These are phyloP conservation scores for Muscicapa adusta DNA, from an alignment of 2,113 vertebrate genomes.

Conservation along the genomic window DNA sequence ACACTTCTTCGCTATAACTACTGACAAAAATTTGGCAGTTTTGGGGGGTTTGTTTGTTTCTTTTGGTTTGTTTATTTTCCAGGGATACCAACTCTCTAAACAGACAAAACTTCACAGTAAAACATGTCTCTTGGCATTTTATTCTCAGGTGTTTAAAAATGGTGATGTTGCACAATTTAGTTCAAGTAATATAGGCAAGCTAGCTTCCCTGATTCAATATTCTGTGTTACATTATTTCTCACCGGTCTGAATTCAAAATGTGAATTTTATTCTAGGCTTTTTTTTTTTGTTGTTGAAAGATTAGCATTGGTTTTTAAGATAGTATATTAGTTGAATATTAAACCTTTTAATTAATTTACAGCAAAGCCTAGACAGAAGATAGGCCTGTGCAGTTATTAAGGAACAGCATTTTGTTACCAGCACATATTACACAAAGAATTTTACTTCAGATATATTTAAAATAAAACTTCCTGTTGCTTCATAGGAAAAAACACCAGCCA, in stretches of 20 bases:
- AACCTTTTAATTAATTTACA: background rate
- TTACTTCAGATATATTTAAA: background rate
- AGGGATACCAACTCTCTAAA: background rate
- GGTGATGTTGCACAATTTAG: background rate
- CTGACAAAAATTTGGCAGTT: background rate
- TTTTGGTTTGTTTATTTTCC: background rate
- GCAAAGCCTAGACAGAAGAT: background rate
- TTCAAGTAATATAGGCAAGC: background rate
- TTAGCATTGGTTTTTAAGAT: background rate
- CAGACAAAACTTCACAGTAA: background rate
- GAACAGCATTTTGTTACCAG: background rate
- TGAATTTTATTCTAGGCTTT: background rate
- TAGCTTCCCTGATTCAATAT: background rate
- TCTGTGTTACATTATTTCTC: background rate
- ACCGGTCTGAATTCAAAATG: background rate
- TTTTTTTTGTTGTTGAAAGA: background rate
- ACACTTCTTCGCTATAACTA: fast-evolving
- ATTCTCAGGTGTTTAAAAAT: background rate
- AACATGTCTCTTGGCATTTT: background rate
- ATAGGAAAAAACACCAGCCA: background rate
- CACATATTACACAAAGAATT: background rate
- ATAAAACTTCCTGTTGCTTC: background rate
- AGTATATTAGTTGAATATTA: background rate
- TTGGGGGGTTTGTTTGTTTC: fast-evolving
- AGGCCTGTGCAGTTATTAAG: background rate